Evolutionary conservation across 2,797 vertebrate genomes (phyloP), one percentile per base, ranked within the genome.

Genomic region (Echiichthys vipera): DNA sequence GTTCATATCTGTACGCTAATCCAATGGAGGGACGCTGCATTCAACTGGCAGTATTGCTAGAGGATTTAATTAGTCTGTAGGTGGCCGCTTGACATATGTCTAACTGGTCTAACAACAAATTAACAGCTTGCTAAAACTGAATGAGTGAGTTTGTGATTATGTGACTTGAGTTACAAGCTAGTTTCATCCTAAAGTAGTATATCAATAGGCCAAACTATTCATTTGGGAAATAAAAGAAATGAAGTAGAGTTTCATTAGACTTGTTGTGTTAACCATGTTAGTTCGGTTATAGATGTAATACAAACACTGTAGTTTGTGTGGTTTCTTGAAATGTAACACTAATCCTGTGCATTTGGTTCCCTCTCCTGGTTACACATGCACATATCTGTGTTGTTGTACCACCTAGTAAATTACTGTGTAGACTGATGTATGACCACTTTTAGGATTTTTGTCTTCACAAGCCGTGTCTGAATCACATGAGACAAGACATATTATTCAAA

Each of bases 291-390:
- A n/a, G 2, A 7, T 42, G 5, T 2, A 42, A 45, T 22, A 39
- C 14, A 5, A 59, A 40, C 25, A 17, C 4, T 27, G 4, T 15
- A 27, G 17, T 17, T 61, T 43, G 6, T 7, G 22, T 13, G 14
- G 22, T 4, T 17, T 39, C 34, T 49, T 29, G 8, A 51, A 27
- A 50, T 2, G 0, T 4, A n/a, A 29, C 32, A 54, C 18, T 29
- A 13, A 20, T 18, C 2, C 17, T 30, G 12, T 2, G 13, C 5
- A 27, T 75, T 64, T 83, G 50, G 50, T 51, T 5, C 84, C 59
- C 82, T 84, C 89, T 83, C 14, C 55, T 87, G 87, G 66, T 65
- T 7, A 11, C 0, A 63, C 12, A 51, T 77, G 9, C 34, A 73
- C 4, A 3, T 0, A 0, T 4, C 15, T 34, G 15, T 0, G 3